Evolutionary conservation across 2,888 invertebrate genomes (phyloP).

Genomic region (Drosophila neotestacea): DNA sequence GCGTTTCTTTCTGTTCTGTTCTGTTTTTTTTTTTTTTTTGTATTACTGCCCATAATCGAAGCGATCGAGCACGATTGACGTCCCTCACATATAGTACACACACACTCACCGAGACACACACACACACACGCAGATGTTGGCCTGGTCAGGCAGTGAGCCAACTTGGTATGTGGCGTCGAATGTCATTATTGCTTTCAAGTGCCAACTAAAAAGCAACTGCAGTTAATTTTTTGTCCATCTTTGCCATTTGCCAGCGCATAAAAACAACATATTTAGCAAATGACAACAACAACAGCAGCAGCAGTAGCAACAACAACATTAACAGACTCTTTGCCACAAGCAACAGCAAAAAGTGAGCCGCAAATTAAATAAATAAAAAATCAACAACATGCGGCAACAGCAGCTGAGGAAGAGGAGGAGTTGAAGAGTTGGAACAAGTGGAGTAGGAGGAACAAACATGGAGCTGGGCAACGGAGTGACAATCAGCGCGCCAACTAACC

Average conservation of each 20-base stretch:
- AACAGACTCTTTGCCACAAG: conserved; percentile 46
- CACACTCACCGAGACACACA: conserved; percentile 13
- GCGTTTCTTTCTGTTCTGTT: conserved; percentile 28
- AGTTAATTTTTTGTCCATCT: conserved; percentile 77
- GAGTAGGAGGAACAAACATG: conserved; percentile 18
- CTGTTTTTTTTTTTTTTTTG: conserved; percentile 14
- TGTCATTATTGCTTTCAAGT: conserved; percentile 84
- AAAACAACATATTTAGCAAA: conserved; percentile 84
- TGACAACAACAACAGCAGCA: conserved; percentile 79
- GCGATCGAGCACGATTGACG: conserved; percentile 77
- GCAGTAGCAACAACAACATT: conserved; percentile 60
- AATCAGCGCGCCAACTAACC: conserved; percentile 51
- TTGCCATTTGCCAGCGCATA: conserved; percentile 75
- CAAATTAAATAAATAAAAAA: conserved; percentile 83
- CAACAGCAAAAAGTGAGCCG: conserved; percentile 57
- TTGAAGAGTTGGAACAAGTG: background rate
- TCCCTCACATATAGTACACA: conserved; percentile 49
- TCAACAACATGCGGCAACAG: conserved; percentile 51
- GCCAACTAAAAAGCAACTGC: conserved; percentile 83
- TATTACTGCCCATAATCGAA: conserved; percentile 72
- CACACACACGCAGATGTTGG: conserved; percentile 33
- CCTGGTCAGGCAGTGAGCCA: conserved; percentile 49
- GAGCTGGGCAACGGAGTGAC: conserved; percentile 45
- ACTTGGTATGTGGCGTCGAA: conserved; percentile 84
- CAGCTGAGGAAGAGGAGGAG: conserved; percentile 2